Evolutionary conservation across 1,140 invertebrate species (phyloP).

Genomic region (Aporrectodea caliginosa): DNA sequence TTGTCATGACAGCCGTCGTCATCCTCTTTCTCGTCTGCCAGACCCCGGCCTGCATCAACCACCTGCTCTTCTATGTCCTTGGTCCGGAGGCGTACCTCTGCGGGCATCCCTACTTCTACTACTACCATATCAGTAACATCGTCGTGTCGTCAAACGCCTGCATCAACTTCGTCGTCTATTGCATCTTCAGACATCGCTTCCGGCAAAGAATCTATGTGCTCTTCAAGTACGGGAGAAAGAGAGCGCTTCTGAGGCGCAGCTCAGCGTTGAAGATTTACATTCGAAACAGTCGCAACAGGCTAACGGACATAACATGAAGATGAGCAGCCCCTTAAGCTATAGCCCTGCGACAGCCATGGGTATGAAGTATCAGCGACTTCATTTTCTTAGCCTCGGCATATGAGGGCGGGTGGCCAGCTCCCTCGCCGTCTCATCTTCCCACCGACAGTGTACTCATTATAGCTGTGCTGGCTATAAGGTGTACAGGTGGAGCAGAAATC

Average conservation of each 20-base stretch:
- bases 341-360: not conserved
- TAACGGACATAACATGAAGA: not conserved
- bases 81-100: slow-evolving; percentile 3
- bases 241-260: not conserved
- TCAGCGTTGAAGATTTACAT: too few relatives aligned
- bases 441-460: too few relatives aligned
- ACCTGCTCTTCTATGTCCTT: slow-evolving; percentile 42
- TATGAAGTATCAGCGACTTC: too few relatives aligned
- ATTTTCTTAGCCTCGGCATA: too few relatives aligned
- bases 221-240: not conserved
- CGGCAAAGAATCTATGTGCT: slow-evolving; percentile 11
- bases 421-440: too few relatives aligned
- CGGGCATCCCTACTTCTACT: slow-evolving; percentile 29
- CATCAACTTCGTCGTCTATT: slow-evolving; percentile 31
- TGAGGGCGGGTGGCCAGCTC: too few relatives aligned
- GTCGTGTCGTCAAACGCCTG: slow-evolving; percentile 23
- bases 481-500: too few relatives aligned
- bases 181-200: slow-evolving; percentile 24
- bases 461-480: too few relatives aligned
- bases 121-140: slow-evolving; percentile 27
- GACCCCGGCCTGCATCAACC: slow-evolving; percentile 50
- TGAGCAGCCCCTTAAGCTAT: too few relatives aligned
- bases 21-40: slow-evolving; percentile 52
- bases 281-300: not conserved
- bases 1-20: slow-evolving; percentile 54